phyloP scores from a whole-genome alignment of 2,888 invertebrate genomes.

The Heteromurus nitidus region DNA sequence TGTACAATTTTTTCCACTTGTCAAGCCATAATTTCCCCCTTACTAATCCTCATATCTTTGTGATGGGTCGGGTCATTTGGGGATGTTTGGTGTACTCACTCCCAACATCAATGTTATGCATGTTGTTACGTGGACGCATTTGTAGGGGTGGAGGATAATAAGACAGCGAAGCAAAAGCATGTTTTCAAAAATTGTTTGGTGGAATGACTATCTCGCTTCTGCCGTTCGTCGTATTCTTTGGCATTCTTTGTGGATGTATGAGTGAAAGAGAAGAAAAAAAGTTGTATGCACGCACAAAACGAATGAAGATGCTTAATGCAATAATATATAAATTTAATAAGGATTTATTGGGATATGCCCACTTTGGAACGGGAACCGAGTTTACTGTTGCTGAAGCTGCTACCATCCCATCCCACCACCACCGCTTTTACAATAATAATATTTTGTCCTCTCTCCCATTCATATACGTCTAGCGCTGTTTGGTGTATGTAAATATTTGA shows the following conservation, averaged over 20 bases:
- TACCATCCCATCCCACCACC: background rate
- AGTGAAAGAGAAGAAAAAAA: background rate
- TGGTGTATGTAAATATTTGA: conserved; percentile 58
- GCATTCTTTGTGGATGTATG: background rate
- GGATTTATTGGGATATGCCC: conserved; percentile 43
- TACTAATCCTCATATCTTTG: conserved; percentile 41
- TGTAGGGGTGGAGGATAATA: background rate
- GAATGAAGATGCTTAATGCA: conserved; percentile 40
- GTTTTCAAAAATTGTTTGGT: background rate
- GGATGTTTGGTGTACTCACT: conserved; percentile 12
- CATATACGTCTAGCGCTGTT: conserved; percentile 9
- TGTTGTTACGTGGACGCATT: background rate
- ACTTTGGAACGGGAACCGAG: background rate
- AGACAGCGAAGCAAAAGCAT: background rate
- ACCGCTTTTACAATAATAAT: conserved; percentile 5
- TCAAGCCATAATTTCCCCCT: conserved; percentile 36
- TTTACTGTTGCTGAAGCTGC: background rate
- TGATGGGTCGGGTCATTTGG: conserved; percentile 37
- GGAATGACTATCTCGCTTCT: background rate
- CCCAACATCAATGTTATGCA: conserved; percentile 11
- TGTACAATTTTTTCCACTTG: conserved; percentile 43
- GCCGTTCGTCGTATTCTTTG: background rate
- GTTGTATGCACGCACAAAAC: conserved; percentile 9
- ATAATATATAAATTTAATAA: conserved; percentile 45
- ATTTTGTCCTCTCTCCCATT: conserved; percentile 38